Base-by-base conservation (phyloP, 2,888 invertebrate species). In the Megaustenia siamemsis region DNA sequence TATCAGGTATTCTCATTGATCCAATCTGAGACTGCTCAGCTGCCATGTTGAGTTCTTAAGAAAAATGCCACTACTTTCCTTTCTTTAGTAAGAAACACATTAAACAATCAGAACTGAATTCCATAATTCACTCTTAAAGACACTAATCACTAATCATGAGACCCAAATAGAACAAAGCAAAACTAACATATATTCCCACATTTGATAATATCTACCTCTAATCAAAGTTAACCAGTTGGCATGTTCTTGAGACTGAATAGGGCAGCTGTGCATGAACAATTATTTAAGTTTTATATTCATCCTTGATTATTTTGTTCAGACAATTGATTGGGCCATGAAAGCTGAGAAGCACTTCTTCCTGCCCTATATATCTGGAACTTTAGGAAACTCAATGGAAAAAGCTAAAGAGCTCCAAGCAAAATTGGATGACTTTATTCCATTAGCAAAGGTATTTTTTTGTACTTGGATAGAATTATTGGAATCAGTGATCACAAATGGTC, bases 321-420 rank as follows among this genome's bases (percentile, higher is more conserved):
- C 94, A 12, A 93, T 94, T 88, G 93, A 94, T 90, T 92, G 90
- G 91, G 92, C 93, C 79, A 92, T 93, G 91, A 92, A 96, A 93
- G 95, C 96, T 90, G 96, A 96, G 92, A 95, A 95, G 73, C 96
- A 96, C 90, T 94, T 97, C 84, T 97, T 97, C 95, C 73, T 82
- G 32, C 97, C 97, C 32, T 95, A 96, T 73, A 96, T 97, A 87
- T 96, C 96, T 76, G 95, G 96, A n/a, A 94, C 95, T 84, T 95
- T 96, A 4, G 95, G 95, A 68, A 95, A 95, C 88, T 95, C 96
- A 18, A 94, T 90, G 60, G 92, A 91, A 83, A 90, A 90, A 60
- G 91, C 91, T 66, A 89, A 90, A 84, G 89, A 91, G 43, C 92
- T 92, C 82, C 92, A 93, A 89, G 88, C 89, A 86, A 90, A 90